phyloP scores from a whole-genome alignment of 2,888 invertebrate genomes.

The Cephus runcator region DNA sequence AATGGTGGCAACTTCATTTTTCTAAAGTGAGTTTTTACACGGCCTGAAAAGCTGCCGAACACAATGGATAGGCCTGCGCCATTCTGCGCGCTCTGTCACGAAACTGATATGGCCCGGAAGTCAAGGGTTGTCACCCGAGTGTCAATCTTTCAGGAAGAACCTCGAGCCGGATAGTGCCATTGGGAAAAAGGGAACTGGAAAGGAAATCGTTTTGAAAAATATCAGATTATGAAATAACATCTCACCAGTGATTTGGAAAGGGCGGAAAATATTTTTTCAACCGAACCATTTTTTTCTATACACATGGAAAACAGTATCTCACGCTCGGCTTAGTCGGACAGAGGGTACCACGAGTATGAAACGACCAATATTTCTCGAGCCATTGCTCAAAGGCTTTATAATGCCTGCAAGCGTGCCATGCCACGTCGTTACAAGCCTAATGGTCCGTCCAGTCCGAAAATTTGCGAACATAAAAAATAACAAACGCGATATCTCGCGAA shows the following conservation, averaged over 20 bases:
- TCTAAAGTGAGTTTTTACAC: slow-evolving; percentile 28
- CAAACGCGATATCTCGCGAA: slow-evolving; percentile 9
- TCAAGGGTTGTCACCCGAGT: neutral
- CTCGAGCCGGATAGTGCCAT: neutral
- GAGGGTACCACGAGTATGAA: neutral
- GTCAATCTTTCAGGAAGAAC: neutral
- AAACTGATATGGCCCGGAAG: slow-evolving; percentile 1
- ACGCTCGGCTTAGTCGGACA: neutral
- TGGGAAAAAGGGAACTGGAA: neutral
- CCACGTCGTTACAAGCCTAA: slow-evolving; percentile 9
- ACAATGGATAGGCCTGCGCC: neutral
- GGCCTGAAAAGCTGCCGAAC: neutral
- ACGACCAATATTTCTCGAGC: slow-evolving; percentile 17
- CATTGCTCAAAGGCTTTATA: slow-evolving; percentile 11
- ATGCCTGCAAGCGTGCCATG: neutral
- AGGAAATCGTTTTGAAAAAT: neutral
- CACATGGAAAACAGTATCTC: neutral
- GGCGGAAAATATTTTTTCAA: neutral
- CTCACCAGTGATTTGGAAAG: neutral
- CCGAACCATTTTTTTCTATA: neutral
- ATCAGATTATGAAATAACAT: neutral
- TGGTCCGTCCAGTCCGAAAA: slow-evolving; percentile 15
- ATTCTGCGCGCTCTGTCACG: neutral
- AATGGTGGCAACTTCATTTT: slow-evolving; percentile 38
- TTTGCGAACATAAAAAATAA: slow-evolving; percentile 17